Base-by-base conservation (phyloP, 2,888 invertebrate species). In the Melanotus villosus region DNA sequence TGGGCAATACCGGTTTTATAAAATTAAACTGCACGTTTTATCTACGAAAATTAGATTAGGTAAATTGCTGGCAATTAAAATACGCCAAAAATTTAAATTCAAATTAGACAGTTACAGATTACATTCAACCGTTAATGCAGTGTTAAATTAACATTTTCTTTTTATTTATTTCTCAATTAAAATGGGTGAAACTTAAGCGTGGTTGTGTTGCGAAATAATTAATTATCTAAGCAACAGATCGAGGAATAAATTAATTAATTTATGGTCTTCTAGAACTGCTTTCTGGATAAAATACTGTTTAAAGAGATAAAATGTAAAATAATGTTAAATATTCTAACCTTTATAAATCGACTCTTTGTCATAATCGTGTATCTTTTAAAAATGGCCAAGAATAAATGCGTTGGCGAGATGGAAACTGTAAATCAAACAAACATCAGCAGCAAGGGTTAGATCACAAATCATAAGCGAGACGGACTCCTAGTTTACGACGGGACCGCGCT, bases 351-450 rank as follows among this genome's bases (percentile, higher is more conserved):
- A 18, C 16, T 23, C 52, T 52, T 63, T 63, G 63, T 63, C 54
- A 45, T 62, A 60, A 62, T 60, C 41, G 30, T 45, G 60, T 67
- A 54, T 23, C 14, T 64, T 59, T 59, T 64, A 58, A 64, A 64
- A 50, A 59, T 38, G 43, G 59, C 23, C 58, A 65, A 65, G 45
- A 68, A 62, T 66, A 66, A 62, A 68, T 65, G 68, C 66, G 64
- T 69, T 67, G 65, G 70, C 64, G 72, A 71, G 74, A 77, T 77
- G 76, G 68, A 62, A 66, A 77, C 64, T 71, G 76, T 78, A 78
- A 78, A 78, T 78, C 77, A 78, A 77, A 73, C 68, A 72, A 75
- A 77, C 75, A 77, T 78, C 78, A 77, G 74, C 76, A 75, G 76
- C 75, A 76, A 78, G 75, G 76, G 76, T 77, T 76, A 73, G 72